Evolutionary conservation across 1,140 invertebrate genomes (phyloP).

Genomic region (Muscidifurax raptorellus): DNA sequence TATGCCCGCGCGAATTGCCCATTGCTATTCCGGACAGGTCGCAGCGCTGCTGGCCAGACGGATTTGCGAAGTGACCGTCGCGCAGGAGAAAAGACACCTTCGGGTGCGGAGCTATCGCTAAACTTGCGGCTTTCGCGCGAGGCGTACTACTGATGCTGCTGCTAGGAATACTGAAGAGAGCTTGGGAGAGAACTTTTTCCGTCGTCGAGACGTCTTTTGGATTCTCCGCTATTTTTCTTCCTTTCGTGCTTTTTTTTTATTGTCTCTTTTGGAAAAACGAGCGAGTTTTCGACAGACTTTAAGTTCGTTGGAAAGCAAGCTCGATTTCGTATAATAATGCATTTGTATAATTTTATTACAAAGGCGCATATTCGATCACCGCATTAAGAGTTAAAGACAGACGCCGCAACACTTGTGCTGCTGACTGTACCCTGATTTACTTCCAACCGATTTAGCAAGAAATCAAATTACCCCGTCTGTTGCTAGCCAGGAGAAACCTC

Average conservation of each 20-base stretch:
- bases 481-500: conserved; percentile 66
- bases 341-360: no score
- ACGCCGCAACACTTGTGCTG: conserved; percentile 59
- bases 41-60: conserved; percentile 68
- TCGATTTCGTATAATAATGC: not conserved
- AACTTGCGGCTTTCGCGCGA: conserved; percentile 53
- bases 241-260: no score
- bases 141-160: conserved; percentile 54
- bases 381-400: conserved; percentile 49
- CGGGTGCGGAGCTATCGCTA: not conserved
- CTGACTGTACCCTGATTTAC: conserved; percentile 71
- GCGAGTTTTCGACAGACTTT: not conserved
- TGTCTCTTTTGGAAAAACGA: not conserved
- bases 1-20: conserved; percentile 73
- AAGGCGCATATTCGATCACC: not conserved
- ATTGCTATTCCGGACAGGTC: conserved; percentile 71
- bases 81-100: conserved; percentile 16
- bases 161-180: conserved; percentile 61
- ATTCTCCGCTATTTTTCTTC: not conserved
- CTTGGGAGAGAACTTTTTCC: conserved; percentile 25
- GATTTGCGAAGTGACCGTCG: conserved; percentile 72
- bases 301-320: not conserved
- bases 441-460: conserved; percentile 70
- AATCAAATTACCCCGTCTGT: conserved; percentile 70
- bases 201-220: not conserved